Conservation (phyloP, 1,140 invertebrate species). For the Drosophila orosa region DNA sequence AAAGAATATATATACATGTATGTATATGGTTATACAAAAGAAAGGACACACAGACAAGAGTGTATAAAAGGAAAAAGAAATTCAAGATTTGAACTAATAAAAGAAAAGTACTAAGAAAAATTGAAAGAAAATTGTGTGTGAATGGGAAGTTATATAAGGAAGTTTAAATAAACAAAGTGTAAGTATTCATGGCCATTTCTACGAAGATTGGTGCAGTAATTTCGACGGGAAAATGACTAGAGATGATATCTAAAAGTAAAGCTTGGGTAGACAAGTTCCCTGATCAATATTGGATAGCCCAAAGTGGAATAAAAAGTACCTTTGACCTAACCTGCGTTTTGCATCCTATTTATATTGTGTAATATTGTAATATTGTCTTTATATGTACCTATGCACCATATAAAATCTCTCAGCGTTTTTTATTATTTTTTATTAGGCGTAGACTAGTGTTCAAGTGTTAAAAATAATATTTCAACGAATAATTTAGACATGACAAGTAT, state of each 20-base stretch:
- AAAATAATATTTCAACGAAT: constrained; percentile 35
- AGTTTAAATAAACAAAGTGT: neutral
- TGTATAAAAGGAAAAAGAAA: constrained; percentile 66
- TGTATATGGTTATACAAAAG: constrained; percentile 45
- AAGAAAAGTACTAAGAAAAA: constrained; percentile 31
- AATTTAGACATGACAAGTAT: constrained; percentile 29
- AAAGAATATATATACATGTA: constrained; percentile 35
- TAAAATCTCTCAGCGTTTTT: neutral
- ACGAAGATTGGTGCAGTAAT: too few relatives aligned
- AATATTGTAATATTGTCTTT: too few relatives aligned
- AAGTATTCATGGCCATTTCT: too few relatives aligned
- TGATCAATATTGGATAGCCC: too few relatives aligned
- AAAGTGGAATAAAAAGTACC: too few relatives aligned
- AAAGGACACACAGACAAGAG: constrained; percentile 58
- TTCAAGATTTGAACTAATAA: constrained; percentile 55
- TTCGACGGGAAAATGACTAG: too few relatives aligned
- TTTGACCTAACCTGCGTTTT: neutral
- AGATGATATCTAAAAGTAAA: too few relatives aligned
- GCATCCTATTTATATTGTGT: neutral
- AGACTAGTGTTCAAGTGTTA: constrained; percentile 17
- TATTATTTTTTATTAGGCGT: neutral
- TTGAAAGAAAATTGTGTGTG: neutral
- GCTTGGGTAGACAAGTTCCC: too few relatives aligned
- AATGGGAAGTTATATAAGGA: too few relatives aligned
- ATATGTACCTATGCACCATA: too few relatives aligned